Evolutionary conservation across 2,797 vertebrate genomes (phyloP).

Genomic region (Poeciliopsis paucimaculata): DNA sequence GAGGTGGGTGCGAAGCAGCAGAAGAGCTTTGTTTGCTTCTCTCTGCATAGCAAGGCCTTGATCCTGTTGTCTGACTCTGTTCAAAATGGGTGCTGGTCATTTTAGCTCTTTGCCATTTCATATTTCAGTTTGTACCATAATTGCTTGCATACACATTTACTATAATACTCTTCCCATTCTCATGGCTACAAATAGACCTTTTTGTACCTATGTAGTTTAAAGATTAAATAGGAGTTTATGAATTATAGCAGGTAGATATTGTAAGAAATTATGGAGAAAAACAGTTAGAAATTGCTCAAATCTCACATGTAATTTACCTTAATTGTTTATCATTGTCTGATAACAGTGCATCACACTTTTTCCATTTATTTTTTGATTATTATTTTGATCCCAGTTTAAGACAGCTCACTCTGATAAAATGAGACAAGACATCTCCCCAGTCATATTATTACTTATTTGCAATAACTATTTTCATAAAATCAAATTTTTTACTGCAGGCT

Average conservation of each 20-base stretch:
- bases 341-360: not conserved
- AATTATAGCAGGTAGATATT: not conserved
- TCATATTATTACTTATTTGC: not conserved
- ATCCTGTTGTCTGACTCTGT: constrained; percentile 51
- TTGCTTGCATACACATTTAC: not conserved
- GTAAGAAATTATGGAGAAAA: not conserved
- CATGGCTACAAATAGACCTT: not conserved
- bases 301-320: not conserved
- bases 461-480: not conserved
- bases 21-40: constrained; percentile 62
- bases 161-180: not conserved
- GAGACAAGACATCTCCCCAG: not conserved
- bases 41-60: constrained; percentile 62
- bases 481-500: not conserved
- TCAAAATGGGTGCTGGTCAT: constrained; percentile 35
- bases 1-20: constrained; percentile 23
- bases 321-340: not conserved
- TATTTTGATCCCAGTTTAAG: not conserved
- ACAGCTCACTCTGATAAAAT: not conserved
- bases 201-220: not conserved
- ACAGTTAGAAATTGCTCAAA: not conserved
- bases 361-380: not conserved
- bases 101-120: not conserved
- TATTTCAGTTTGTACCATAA: not conserved
- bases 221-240: not conserved